A percentile compares a stretch with the other conserved stretches of the same genome.
Conservation (phyloP, 2,113 vertebrate genomes). For the Centropus unirufus region DNA sequence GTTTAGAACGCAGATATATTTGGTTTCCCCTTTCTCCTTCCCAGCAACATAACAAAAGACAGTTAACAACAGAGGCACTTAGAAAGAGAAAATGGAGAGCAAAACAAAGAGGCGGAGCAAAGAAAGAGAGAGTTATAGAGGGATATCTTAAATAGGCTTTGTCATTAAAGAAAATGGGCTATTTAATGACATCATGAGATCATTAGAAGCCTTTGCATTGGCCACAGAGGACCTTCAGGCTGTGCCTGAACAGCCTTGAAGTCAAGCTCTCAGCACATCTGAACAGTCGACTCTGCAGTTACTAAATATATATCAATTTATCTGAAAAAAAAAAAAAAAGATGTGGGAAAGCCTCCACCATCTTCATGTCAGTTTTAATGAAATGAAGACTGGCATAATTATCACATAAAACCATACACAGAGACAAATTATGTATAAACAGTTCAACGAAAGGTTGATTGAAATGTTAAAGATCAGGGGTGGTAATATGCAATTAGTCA, state of each 20-base stretch:
- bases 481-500: conserved; percentile 26
- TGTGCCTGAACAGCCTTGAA: neutral
- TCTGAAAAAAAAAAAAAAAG: neutral
- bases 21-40: neutral
- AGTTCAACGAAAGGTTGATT: conserved; percentile 27
- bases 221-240: neutral
- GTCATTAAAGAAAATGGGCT: neutral
- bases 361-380: neutral
- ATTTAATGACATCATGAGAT: neutral
- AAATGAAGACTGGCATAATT: conserved; percentile 11
- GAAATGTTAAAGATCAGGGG: conserved; percentile 35
- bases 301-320: neutral
- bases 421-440: conserved; percentile 27
- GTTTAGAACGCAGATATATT: neutral
- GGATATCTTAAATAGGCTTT: neutral
- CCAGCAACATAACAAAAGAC: neutral
- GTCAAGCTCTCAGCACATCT: neutral
- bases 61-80: neutral
- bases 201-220: neutral
- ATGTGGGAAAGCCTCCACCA: neutral
- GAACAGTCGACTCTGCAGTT: neutral
- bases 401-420: conserved; percentile 26
- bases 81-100: neutral
- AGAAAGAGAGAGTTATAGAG: neutral
- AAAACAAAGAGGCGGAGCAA: neutral